phyloP scores from a whole-genome alignment of 2,113 vertebrate genomes.

The Oryzias melastigma region DNA sequence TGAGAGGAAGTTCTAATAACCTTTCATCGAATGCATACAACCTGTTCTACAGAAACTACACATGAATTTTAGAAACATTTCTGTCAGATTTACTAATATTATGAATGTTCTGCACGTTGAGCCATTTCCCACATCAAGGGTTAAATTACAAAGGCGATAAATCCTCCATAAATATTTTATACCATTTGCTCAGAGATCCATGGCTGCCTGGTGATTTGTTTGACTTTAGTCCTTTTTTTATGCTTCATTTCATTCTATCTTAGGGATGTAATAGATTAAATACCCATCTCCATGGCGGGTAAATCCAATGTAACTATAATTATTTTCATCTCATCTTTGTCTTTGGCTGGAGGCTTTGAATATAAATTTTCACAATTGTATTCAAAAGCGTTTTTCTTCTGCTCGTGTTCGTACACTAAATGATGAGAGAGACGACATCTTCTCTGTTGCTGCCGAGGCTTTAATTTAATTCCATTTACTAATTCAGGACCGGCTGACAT shows the following conservation, averaged over 20 bases:
- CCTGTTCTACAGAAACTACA: too few species aligned
- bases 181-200: background rate
- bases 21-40: too few species aligned
- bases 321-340: background rate
- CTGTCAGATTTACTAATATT: background rate
- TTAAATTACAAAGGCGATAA: background rate
- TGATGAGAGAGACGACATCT: background rate
- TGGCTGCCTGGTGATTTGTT: background rate
- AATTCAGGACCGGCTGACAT: too few species aligned
- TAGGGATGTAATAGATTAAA: background rate
- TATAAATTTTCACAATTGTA: background rate
- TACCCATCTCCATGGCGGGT: background rate
- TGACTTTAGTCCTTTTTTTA: background rate
- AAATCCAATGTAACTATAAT: background rate
- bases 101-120: background rate
- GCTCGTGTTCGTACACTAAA: background rate
- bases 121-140: background rate
- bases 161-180: background rate
- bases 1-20: too few species aligned
- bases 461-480: too few species aligned
- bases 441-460: too few species aligned
- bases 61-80: background rate
- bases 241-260: background rate
- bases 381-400: background rate
- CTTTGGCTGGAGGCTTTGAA: background rate